Percentiles rank a stretch among this genome's conserved stretches.
Conservation (phyloP, 2,888 invertebrate genomes). For the Mesochorus sp. region DNA sequence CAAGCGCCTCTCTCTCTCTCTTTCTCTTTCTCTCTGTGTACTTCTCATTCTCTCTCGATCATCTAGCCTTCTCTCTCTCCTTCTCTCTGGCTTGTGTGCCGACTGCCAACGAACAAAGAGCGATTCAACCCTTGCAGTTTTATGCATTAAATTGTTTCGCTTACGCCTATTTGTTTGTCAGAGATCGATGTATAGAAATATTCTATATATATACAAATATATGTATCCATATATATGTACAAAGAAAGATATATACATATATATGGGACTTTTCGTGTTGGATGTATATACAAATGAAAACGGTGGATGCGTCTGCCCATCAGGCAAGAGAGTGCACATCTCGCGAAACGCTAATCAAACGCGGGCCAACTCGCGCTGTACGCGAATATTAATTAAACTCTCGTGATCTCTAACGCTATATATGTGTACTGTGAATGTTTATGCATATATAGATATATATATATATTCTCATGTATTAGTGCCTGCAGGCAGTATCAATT, state of each 20-base stretch:
- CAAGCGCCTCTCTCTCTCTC: background rate
- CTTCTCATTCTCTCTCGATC: constrained; percentile 18
- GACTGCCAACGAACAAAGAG: background rate
- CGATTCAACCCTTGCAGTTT: background rate
- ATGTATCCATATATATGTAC: background rate
- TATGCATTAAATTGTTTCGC: background rate
- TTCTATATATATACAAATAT: background rate
- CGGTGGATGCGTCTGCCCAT: constrained; percentile 71
- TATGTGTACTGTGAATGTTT: constrained; percentile 5
- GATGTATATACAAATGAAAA: background rate
- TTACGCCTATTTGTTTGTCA: background rate
- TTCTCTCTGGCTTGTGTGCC: background rate
- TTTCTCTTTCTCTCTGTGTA: background rate
- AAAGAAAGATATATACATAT: background rate
- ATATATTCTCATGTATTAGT: background rate
- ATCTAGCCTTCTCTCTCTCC: constrained; percentile 8
- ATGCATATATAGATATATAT: background rate
- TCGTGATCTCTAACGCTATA: constrained; percentile 65
- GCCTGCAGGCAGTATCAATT: background rate
- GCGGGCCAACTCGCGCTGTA: constrained; percentile 76
- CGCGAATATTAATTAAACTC: constrained; percentile 81
- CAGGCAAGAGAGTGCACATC: constrained; percentile 73
- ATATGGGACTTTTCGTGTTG: background rate
- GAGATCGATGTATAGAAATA: background rate
- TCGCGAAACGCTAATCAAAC: constrained; percentile 79